Evolutionary conservation across 2,888 invertebrate genomes (phyloP).

Genomic region (Lacanobia wlatinum): DNA sequence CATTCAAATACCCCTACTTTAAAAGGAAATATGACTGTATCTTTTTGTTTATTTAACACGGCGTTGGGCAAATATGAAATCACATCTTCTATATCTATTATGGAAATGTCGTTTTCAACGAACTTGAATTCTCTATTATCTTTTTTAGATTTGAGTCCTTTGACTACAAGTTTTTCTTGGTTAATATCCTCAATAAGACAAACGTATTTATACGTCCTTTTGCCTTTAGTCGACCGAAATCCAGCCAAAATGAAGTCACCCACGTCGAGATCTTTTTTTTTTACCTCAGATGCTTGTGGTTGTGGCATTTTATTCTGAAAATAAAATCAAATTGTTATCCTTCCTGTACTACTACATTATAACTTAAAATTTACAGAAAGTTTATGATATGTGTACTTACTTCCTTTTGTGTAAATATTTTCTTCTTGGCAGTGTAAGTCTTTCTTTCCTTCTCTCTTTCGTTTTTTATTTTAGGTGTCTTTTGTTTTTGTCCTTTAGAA

Average conservation of each 20-base stretch:
- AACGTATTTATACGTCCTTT: conserved; percentile 32
- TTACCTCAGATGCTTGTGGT: conserved; percentile 25
- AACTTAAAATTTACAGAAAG: conserved; percentile 10
- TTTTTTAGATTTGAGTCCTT: conserved; percentile 23
- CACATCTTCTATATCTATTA: conserved; percentile 32
- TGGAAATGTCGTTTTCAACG: conserved; percentile 32
- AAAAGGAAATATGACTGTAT: conserved; percentile 35
- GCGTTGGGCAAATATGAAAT: conserved; percentile 35
- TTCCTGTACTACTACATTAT: conserved; percentile 20
- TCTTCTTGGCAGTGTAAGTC: conserved; percentile 12
- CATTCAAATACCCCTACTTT: conserved; percentile 33
- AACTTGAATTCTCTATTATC: conserved; percentile 34
- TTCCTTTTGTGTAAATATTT: conserved; percentile 6
- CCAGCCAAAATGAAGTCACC: conserved; percentile 21
- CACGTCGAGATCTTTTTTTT: conserved; percentile 15
- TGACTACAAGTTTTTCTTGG: conserved; percentile 27
- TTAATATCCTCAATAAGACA: conserved; percentile 34
- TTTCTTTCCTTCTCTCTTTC: conserved; percentile 15
- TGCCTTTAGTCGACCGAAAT: conserved; percentile 30
- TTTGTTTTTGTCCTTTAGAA: conserved; percentile 27
- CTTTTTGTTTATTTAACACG: conserved; percentile 39
- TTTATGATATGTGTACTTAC: conserved; percentile 10
- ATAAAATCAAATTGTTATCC: conserved; percentile 35
- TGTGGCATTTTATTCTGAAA: conserved; percentile 36
- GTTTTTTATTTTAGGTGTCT: conserved; percentile 21